Evolutionary conservation across 1,140 invertebrate species (phyloP), one percentile per base, ranked within the genome.

Genomic region (Drosophila aff.): DNA sequence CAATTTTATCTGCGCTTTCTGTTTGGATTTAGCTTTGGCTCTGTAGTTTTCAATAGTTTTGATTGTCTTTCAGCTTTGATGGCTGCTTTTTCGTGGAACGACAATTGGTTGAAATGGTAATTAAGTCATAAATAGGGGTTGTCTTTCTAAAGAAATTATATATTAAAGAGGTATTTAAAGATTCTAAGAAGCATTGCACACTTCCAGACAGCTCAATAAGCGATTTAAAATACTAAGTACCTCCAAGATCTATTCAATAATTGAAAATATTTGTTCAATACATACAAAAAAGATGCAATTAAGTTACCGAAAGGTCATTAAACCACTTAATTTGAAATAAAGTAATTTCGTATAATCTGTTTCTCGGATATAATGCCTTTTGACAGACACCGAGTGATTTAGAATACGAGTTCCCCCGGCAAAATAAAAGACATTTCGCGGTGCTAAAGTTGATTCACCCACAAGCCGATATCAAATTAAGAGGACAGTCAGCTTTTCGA

Each of bases 391-490:
- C 15, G 38, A 33, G 26, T 64, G 43, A 65, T 31, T 68, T 36
- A 23, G 59, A 65, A 49, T 46, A 38, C 43, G 60, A 67, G 13
- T 49, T 67, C 47, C 18, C 18, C n/a, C 11, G 9, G 26, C 23
- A 13, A 72, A 31, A 28, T 44, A 55, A 49, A 69, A 41, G 28
- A 47, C 66, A 59, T 26, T 58, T 57, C 68, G 68, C 50, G 65
- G 65, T 72, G 49, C 47, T 68, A 68, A 46, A 71, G 65, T 71
- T 49, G 63, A 50, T 68, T 68, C 63, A 67, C 63, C 44, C 66
- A 66, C 63, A 67, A 47, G 63, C 44, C 23, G 66, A 59, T 72
- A 73, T 59, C 68, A 47, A 72, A 72, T 72, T 72, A 72, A 72
- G 67, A 71, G 68, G 40, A 36, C 65, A 43, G 16, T 18, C 47